These are phyloP conservation scores for Melanerpes formicivorus DNA, from an alignment of 2,113 vertebrate genomes.

Conservation along the genomic window DNA sequence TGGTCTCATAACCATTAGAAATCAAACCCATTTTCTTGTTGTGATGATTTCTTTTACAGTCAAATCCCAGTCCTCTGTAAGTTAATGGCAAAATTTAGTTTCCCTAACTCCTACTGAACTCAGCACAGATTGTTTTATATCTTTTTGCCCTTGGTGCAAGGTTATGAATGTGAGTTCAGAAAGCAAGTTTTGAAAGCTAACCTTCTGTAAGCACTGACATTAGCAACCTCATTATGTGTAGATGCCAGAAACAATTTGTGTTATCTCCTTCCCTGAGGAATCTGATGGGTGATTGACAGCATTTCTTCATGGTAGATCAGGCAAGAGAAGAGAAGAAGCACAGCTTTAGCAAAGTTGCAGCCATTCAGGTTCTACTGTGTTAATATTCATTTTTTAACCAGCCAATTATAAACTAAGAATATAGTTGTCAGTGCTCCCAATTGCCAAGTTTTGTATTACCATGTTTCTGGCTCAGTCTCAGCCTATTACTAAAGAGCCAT, in stretches of 20 bases:
- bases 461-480: background rate
- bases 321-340: background rate
- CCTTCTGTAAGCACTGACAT: background rate
- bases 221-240: background rate
- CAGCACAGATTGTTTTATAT: background rate
- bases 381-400: background rate
- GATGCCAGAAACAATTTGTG: slow-evolving; percentile 28
- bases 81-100: background rate
- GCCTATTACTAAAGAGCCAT: background rate
- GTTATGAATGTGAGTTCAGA: background rate
- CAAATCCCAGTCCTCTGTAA: background rate
- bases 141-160: background rate
- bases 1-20: background rate
- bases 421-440: background rate
- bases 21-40: background rate
- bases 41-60: background rate
- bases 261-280: slow-evolving; percentile 14
- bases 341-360: background rate
- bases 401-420: background rate
- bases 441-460: background rate
- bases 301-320: background rate
- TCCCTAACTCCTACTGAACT: background rate
- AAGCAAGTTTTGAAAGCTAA: background rate
- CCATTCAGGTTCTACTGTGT: background rate
- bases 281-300: background rate